Conservation (phyloP, 1,140 invertebrate genomes). For the Sinella curviseta region DNA sequence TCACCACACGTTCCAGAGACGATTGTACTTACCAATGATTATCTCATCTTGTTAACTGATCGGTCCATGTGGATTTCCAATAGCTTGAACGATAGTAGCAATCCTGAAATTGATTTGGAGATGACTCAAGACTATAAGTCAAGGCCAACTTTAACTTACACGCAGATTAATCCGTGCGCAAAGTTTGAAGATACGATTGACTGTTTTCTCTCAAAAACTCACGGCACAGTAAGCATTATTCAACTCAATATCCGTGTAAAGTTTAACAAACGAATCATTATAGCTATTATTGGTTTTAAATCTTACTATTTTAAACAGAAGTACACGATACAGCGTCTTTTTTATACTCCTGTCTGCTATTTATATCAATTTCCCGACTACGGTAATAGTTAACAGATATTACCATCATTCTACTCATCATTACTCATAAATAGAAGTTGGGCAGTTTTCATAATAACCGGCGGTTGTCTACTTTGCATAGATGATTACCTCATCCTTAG, state of each 20-base stretch:
- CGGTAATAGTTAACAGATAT: conserved; percentile 3
- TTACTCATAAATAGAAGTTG: too few species aligned
- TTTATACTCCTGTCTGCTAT: conserved; percentile 27
- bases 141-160: neutral
- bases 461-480: too few species aligned
- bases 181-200: neutral
- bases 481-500: conserved; percentile 25
- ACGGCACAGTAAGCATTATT: too few species aligned
- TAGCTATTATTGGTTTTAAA: too few species aligned
- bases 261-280: too few species aligned
- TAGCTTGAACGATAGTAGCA: neutral
- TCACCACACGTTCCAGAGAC: neutral
- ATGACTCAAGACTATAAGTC: neutral
- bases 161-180: conserved; percentile 1
- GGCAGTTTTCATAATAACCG: too few species aligned
- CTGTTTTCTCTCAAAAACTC: conserved; percentile 11
- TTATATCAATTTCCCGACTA: conserved; percentile 14
- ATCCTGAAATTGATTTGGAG: neutral
- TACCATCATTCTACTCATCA: too few species aligned
- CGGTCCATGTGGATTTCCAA: conserved; percentile 9
- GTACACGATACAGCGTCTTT: neutral
- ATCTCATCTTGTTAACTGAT: conserved; percentile 16
- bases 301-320: neutral
- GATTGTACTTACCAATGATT: conserved; percentile 27
- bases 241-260: too few species aligned